Base-by-base conservation (phyloP, 2,797 vertebrate genomes). In the Lagocephalus sceleratus region DNA sequence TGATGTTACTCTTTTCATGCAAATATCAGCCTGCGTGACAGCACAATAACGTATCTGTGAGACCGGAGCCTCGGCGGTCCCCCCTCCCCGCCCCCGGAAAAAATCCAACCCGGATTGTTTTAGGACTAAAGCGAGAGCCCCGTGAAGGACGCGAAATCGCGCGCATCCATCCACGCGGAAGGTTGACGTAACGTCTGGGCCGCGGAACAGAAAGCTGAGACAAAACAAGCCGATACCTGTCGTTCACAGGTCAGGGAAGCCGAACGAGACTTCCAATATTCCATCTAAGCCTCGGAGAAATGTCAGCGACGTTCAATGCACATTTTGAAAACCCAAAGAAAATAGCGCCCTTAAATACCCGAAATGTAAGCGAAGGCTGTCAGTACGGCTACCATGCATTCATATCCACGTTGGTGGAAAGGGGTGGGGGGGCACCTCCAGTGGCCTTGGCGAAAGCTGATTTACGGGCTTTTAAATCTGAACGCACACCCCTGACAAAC, bases 381-480 rank as follows among this genome's bases (percentile, higher is more conserved):
- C 5, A 17, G 40, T 17, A 19, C 40, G 19, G 40, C 40, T 17
- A 19, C 5, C 16, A 2, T 19, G 19, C n/a, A 19, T 8, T 16
- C 17, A 1, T 16, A 42, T 35, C 32, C 4, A 12, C 32, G 2
- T 6, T 7, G 32, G 54, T 32, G 39, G 42, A 20, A 63, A 68
- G 53, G 42, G 56, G 59, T 29, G 22, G 23, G 25, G 9, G 54
- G 54, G 54, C 73, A 69, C 73, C 60, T 81, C 65, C 22, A 66
- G 72, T 68, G 74, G 66, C 71, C 79, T 70, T 58, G 70, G 70
- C 80, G 70, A 86, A 79, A 78, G 80, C 77, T 81, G 80, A 87
- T 82, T 80, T 74, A 60, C 40, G 64, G 72, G 73, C 63, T 79
- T 83, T 82, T 63, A 80, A 78, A 77, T 77, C 68, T 73, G 57